Evolutionary conservation across 2,113 vertebrate species (phyloP).

Genomic region (Octodon degus): DNA sequence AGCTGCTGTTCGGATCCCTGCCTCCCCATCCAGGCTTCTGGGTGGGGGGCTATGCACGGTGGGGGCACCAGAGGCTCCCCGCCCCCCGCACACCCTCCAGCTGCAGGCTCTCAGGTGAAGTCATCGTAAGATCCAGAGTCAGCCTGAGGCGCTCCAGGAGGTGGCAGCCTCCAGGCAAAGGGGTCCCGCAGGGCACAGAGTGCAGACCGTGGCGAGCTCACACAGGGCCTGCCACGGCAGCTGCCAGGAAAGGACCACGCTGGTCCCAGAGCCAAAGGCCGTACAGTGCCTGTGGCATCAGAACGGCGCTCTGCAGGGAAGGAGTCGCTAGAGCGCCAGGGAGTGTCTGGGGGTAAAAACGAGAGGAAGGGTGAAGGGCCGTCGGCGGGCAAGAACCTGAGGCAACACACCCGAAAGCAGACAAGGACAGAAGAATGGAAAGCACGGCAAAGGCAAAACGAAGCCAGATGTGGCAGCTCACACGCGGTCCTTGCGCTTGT

Average conservation of each 20-base stretch:
- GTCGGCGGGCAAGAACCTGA: neutral
- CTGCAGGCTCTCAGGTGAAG: too few species aligned
- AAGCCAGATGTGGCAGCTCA: too few species aligned
- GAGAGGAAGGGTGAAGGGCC: neutral
- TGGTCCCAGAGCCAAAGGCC: too few species aligned
- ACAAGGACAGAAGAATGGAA: neutral
- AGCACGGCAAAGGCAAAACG: neutral
- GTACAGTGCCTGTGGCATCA: rapidly evolving
- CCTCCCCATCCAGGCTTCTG: neutral
- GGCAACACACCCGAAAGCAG: neutral
- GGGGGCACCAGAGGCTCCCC: neutral
- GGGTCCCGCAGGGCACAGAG: too few species aligned
- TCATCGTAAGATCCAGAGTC: too few species aligned
- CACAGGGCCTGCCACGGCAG: too few species aligned
- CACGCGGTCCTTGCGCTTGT: too few species aligned
- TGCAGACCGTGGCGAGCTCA: too few species aligned
- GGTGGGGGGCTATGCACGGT: too few species aligned
- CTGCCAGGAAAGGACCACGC: neutral
- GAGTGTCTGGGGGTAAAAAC: neutral
- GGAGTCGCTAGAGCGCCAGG: neutral
- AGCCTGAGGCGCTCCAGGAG: neutral
- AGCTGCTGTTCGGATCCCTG: neutral
- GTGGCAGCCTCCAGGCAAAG: too few species aligned
- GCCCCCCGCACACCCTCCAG: too few species aligned
- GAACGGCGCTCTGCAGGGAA: too few species aligned